phyloP scores from a whole-genome alignment of 35 echinoderm and acorn worm species.

The Stichopus chloronotus region DNA sequence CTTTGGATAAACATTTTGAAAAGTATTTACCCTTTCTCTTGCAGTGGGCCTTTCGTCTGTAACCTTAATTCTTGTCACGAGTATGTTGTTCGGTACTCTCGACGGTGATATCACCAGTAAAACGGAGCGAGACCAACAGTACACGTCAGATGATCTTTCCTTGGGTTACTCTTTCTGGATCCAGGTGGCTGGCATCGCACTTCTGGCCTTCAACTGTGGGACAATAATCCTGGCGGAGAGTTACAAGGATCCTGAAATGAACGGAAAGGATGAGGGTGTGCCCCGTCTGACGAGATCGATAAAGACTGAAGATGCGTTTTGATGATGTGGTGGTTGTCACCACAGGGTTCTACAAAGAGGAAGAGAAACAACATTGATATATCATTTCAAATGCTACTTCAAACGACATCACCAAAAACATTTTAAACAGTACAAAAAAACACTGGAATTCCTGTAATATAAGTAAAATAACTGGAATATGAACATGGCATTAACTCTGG shows the following conservation, averaged over 20 bases:
- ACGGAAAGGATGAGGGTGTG: neutral
- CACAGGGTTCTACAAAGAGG: too few relatives aligned
- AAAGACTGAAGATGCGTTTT: neutral
- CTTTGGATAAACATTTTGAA: neutral
- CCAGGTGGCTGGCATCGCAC: conserved; percentile 7
- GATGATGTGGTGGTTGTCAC: neutral
- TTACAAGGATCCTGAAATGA: neutral
- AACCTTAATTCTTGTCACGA: neutral
- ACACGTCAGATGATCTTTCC: neutral
- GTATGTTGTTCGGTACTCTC: conserved; percentile 19
- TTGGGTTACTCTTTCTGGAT: conserved; percentile 46
- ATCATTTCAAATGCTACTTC: too few relatives aligned
- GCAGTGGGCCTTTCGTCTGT: neutral
- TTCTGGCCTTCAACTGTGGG: conserved; percentile 1
- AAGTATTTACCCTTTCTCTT: neutral
- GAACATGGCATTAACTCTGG: too few relatives aligned
- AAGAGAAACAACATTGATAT: too few relatives aligned
- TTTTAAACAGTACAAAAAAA: too few relatives aligned
- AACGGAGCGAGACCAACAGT: neutral
- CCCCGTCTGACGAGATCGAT: conserved; percentile 20
- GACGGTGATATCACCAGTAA: neutral
- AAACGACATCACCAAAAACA: too few relatives aligned
- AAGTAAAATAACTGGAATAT: too few relatives aligned
- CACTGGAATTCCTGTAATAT: too few relatives aligned
- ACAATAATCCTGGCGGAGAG: conserved; percentile 13